phyloP scores from a whole-genome alignment of 2,888 invertebrate species.

The Leptinotarsa juncta region DNA sequence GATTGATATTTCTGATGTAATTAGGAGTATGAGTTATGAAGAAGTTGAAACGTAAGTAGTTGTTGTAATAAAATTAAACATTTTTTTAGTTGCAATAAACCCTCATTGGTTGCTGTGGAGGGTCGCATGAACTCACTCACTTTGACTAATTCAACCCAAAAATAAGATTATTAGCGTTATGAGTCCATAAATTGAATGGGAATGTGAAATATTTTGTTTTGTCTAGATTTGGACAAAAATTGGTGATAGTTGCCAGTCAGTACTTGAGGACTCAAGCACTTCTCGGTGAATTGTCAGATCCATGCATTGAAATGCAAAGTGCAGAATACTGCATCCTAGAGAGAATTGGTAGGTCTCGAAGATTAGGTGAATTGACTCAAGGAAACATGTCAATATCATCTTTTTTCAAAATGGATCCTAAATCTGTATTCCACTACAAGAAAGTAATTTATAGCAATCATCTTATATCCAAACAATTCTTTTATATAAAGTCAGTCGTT shows the following conservation, averaged over 20 bases:
- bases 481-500: constrained; percentile 66
- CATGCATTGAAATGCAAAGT: constrained; percentile 67
- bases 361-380: constrained; percentile 76
- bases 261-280: constrained; percentile 70
- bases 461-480: constrained; percentile 73
- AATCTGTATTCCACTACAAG: constrained; percentile 73
- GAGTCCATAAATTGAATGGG: neutral
- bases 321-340: constrained; percentile 80
- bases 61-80: neutral
- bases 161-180: neutral
- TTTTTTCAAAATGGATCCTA: constrained; percentile 72
- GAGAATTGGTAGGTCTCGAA: constrained; percentile 77
- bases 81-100: no score
- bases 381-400: constrained; percentile 71
- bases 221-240: constrained; percentile 71
- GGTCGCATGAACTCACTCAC: neutral
- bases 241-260: constrained; percentile 80
- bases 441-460: constrained; percentile 71
- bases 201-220: constrained; percentile 19
- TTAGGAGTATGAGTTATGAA: constrained; percentile 65
- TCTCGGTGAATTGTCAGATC: constrained; percentile 67
- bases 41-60: constrained; percentile 66
- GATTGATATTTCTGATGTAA: constrained; percentile 65
- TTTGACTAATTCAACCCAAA: neutral
- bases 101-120: constrained; percentile 1